These are phyloP conservation scores for Episyrphus balteatus DNA, from an alignment of 1,140 invertebrate genomes.

Conservation along the genomic window DNA sequence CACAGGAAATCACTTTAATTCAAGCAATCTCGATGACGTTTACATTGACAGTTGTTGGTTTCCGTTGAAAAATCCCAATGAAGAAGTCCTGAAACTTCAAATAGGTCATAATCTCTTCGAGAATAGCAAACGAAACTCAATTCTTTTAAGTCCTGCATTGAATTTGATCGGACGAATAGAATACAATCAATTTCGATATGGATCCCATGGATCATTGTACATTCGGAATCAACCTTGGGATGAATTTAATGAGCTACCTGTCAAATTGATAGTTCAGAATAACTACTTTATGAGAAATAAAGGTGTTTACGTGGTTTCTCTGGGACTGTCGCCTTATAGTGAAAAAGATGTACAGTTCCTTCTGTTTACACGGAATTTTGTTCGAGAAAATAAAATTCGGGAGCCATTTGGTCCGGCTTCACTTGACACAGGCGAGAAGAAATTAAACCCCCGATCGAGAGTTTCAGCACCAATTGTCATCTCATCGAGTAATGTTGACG, in stretches of 20 bases:
- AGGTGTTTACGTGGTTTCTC: slow-evolving; percentile 76
- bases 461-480: slow-evolving; percentile 84
- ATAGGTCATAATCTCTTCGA: slow-evolving; percentile 79
- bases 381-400: slow-evolving; percentile 75
- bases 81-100: slow-evolving; percentile 52
- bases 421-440: slow-evolving; percentile 39
- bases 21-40: slow-evolving; percentile 60
- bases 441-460: slow-evolving; percentile 70
- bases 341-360: slow-evolving; percentile 56
- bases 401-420: slow-evolving; percentile 69
- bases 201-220: slow-evolving; percentile 70
- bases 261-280: slow-evolving; percentile 65
- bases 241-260: slow-evolving; percentile 60
- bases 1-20: slow-evolving; percentile 74
- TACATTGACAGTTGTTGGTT: slow-evolving; percentile 71
- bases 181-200: slow-evolving; percentile 77
- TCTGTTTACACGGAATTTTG: slow-evolving; percentile 78
- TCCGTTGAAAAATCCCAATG: slow-evolving; percentile 35
- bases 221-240: slow-evolving; percentile 71
- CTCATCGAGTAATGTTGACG: slow-evolving; percentile 78
- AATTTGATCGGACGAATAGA: slow-evolving; percentile 71
- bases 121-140: slow-evolving; percentile 60
- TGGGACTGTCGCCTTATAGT: slow-evolving; percentile 80
- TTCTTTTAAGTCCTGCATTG: slow-evolving; percentile 73
- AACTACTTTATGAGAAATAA: slow-evolving; percentile 82